Base-by-base conservation (phyloP, 2,113 vertebrate genomes). In the Prinia subflava region DNA sequence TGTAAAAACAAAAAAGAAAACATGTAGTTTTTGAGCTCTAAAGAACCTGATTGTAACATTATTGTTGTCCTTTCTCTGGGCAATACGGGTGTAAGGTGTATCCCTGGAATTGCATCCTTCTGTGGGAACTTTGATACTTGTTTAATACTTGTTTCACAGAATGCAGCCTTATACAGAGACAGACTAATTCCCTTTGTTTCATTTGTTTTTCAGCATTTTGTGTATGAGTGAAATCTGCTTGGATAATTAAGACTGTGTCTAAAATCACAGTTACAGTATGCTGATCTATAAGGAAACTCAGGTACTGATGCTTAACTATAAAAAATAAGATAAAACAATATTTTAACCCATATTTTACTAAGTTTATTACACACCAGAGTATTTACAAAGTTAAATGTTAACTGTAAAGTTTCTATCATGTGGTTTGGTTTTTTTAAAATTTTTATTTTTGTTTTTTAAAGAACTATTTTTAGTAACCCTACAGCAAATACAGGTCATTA, bases 341-440 rank as follows among this genome's bases (percentile, higher is more conserved):
- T 94, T 94, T 95, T 97, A 97, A 97, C 96, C 95, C 96, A 97
- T 97, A 96, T 96, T 97, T 95, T 97, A 94, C 97, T 98, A 96
- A 92, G 94, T 97, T 98, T 97, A 96, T 98, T 97, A 97, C 96
- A 97, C 94, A 97, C 92, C 97, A 94, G 94, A 94, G 57, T 98
- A 98, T 98, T 98, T 98, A 98, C 97, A 97, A 96, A 97, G 97
- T 97, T 97, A 97, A 96, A 94, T 86, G 96, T 97, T 97, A 97
- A 97, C 94, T 97, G 96, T 97, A 96, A 98, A 92, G 82, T 97
- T 90, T 97, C 97, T 98, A 74, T 76, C 53, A 22, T 97, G 94
- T 94, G 92, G 37, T 70, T 50, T 41, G 11, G 4, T 63, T 63
- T 49, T 70, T 71, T 70, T 74, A 27, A 2, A 31, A 10, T 55